Base-by-base conservation (phyloP, 2,888 invertebrate species). In the Pseudococcus jackbeardsleyi region DNA sequence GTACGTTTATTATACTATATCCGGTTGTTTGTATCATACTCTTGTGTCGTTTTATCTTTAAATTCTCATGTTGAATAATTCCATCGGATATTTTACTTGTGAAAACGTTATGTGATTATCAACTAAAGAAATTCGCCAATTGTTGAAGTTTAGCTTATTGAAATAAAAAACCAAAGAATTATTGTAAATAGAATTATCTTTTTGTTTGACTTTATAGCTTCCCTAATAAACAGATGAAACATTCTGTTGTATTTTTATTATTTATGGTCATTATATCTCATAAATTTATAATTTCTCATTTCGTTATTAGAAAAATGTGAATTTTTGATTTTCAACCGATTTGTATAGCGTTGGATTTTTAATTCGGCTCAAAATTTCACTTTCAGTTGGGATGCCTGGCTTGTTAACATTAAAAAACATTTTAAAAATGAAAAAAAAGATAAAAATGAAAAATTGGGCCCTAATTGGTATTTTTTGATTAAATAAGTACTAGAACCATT, bases 141-240 rank as follows among this genome's bases (percentile, higher is more conserved):
- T 64, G 22, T 64, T 64, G 64, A 64, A 8, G 64, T 64, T 64
- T 64, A 8, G 64, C 64, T 64, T 64, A 64, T 64, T 64, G 22
- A 64, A 22, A 22, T 1, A 64, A 64, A 11, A 64, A 59, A 64
- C 19, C 64, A 19, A 64, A 64, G 22, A 22, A 64, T 22, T 64
- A 22, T 19, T 64, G 64, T 64, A 64, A 64, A 64, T 64, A 64
- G 19, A 22, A 22, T 64, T 64, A 19, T 64, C 22, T 11, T 22
- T 64, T 22, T 64, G 64, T 64, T 64, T 64, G 22, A 9, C 64
- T 64, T 64, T 64, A 22, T 64, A 64, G 64, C 64, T 64, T 64
- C 64, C 64, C 9, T 22, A 64, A 64, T 64, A 64, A 64, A 64
- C 64, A 15, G 22, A 9, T 64, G 22, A 64, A 64, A 22, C 15